Evolutionary conservation across 2,113 vertebrate species (phyloP).

Genomic region (Neolamprologus longior): DNA sequence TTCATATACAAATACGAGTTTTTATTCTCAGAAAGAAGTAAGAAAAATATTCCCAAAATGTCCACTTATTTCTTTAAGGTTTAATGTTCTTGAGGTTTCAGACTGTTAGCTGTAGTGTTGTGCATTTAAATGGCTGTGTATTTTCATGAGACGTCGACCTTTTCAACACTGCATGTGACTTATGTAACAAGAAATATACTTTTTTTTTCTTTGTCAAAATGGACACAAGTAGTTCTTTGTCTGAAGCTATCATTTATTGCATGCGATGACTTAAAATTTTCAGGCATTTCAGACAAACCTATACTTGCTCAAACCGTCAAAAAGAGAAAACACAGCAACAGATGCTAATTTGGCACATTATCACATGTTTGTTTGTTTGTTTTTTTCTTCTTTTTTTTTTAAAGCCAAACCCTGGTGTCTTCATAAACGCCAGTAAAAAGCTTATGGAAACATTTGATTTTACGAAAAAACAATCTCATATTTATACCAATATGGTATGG

Average conservation of each 20-base stretch:
- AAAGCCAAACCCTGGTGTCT: slow-evolving; percentile 68
- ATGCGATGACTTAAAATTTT: slow-evolving; percentile 49
- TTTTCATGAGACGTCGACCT: neutral
- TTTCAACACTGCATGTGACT: slow-evolving; percentile 6
- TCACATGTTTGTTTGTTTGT: slow-evolving; percentile 23
- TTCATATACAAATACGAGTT: neutral
- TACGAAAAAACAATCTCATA: slow-evolving; percentile 72
- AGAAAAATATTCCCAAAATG: neutral
- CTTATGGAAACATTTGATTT: slow-evolving; percentile 73
- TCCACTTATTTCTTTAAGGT: neutral
- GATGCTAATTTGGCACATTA: slow-evolving; percentile 53
- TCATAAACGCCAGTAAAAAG: slow-evolving; percentile 70
- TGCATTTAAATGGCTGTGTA: neutral
- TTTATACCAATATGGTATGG: slow-evolving; percentile 82
- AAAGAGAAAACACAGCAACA: slow-evolving; percentile 43
- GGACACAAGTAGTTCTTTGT: slow-evolving; percentile 44
- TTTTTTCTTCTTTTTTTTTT: slow-evolving; percentile 9
- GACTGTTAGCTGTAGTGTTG: neutral
- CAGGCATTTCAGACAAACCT: slow-evolving; percentile 53
- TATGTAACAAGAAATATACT: slow-evolving; percentile 17
- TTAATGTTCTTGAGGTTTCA: neutral
- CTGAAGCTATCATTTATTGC: slow-evolving; percentile 64
- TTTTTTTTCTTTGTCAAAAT: slow-evolving; percentile 12
- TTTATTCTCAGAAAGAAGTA: neutral
- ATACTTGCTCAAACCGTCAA: slow-evolving; percentile 42